Conservation (phyloP, 37 sponge, comb jelly and placozoan genomes). For the Aplysina aerophoba region DNA sequence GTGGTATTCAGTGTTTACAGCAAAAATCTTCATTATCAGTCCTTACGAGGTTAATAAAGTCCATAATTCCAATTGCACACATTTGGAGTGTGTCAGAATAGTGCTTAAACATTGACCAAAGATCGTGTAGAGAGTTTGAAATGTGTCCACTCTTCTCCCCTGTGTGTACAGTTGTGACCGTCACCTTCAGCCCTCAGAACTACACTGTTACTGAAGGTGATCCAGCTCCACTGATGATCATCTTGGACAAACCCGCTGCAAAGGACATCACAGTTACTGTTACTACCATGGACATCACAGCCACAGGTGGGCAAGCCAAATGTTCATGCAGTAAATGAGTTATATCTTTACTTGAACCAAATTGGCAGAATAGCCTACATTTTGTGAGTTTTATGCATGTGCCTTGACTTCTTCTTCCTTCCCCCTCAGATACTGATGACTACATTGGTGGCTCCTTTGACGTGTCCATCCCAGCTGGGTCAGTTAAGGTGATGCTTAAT, state of each 20-base stretch:
- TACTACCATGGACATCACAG: slow-evolving; percentile 32
- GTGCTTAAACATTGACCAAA: too few species aligned
- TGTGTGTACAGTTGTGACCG: too few species aligned
- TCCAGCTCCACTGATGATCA: not conserved
- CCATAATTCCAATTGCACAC: too few species aligned
- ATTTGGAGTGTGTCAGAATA: too few species aligned
- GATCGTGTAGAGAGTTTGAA: too few species aligned
- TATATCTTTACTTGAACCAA: not conserved
- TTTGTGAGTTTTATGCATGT: not conserved
- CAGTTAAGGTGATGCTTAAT: not conserved
- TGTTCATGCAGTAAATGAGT: not conserved
- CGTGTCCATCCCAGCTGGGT: not conserved
- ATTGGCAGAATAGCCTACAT: not conserved
- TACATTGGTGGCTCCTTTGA: not conserved
- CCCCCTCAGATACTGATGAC: not conserved
- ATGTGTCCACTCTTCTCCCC: too few species aligned
- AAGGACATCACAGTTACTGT: not conserved
- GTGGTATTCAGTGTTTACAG: too few species aligned
- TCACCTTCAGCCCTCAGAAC: slow-evolving; percentile 17
- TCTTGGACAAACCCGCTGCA: not conserved
- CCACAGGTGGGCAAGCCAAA: too few species aligned
- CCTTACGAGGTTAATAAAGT: too few species aligned
- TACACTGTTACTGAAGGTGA: slow-evolving; percentile 8
- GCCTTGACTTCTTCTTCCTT: too few species aligned
- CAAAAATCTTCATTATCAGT: too few species aligned